Evolutionary conservation across 2,888 invertebrate species (phyloP).

Genomic region (Listrodromus nycthemerus): DNA sequence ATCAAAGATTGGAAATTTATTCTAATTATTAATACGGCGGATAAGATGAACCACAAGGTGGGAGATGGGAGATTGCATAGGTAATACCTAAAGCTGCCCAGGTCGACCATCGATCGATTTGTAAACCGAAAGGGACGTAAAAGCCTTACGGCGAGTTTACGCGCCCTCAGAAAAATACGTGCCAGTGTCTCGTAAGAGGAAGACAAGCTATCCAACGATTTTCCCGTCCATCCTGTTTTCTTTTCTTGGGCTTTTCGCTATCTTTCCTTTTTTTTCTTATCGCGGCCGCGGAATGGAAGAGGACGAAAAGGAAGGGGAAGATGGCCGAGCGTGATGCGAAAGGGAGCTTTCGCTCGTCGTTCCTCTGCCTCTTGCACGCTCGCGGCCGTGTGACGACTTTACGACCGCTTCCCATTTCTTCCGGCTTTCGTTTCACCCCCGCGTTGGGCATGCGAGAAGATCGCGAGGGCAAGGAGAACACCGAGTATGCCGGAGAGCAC

Average conservation of each 20-base stretch:
- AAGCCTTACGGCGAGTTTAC: conserved; percentile 42
- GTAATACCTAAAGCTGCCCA: neutral
- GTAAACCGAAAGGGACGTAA: conserved; percentile 19
- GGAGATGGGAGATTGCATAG: neutral
- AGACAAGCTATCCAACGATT: conserved; percentile 16
- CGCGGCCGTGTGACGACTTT: conserved; percentile 59
- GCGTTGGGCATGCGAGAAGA: conserved; percentile 55
- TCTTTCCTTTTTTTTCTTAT: conserved; percentile 12
- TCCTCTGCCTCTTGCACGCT: conserved; percentile 29
- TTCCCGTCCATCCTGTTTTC: conserved; percentile 17
- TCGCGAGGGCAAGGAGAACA: conserved; percentile 4
- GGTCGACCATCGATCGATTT: conserved; percentile 1
- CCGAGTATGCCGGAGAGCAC: conserved; percentile 11
- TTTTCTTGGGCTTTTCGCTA: neutral
- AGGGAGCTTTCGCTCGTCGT: conserved; percentile 32
- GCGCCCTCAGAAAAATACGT: conserved; percentile 48
- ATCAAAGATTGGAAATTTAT: neutral
- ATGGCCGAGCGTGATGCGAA: conserved; percentile 41
- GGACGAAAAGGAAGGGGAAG: conserved; percentile 26
- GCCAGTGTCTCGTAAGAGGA: conserved; percentile 40
- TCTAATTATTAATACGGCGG: neutral
- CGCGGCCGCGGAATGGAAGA: conserved; percentile 1
- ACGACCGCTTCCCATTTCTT: conserved; percentile 61
- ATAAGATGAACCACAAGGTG: neutral
- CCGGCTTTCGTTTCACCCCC: conserved; percentile 49